Percentiles rank a stretch among this genome's conserved stretches.
phyloP scores from a whole-genome alignment of 2,888 invertebrate species.

The Synergus umbraculus region DNA sequence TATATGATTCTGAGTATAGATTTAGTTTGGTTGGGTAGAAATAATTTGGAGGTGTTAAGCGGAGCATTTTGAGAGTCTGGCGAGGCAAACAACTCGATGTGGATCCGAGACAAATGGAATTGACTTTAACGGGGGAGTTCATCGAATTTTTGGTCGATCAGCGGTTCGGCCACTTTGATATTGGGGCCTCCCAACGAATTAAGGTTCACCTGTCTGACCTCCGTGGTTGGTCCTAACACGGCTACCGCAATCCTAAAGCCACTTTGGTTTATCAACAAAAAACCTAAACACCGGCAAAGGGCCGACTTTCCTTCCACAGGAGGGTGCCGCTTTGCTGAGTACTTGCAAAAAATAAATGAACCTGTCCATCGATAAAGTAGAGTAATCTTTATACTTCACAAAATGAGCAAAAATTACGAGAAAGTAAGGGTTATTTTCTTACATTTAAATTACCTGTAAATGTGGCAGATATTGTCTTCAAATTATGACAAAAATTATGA shows the following conservation, averaged over 20 bases:
- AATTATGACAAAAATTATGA: background rate
- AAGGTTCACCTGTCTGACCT: constrained; percentile 64
- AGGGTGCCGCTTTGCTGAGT: constrained; percentile 49
- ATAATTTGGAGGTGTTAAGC: constrained; percentile 39
- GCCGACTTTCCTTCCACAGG: constrained; percentile 45
- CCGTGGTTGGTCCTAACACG: constrained; percentile 47
- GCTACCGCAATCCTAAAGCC: constrained; percentile 47
- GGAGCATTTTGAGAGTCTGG: constrained; percentile 28
- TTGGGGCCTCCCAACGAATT: constrained; percentile 62
- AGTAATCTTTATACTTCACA: background rate
- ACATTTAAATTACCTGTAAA: background rate
- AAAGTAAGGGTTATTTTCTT: background rate
- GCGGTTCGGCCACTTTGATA: constrained; percentile 63
- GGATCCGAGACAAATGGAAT: constrained; percentile 38
- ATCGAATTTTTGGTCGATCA: constrained; percentile 20
- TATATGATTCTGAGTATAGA: background rate
- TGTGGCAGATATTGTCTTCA: background rate
- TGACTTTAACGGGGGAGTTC: constrained; percentile 37
- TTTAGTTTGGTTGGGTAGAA: constrained; percentile 1
- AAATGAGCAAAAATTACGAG: background rate
- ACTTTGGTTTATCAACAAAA: constrained; percentile 50
- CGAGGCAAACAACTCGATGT: constrained; percentile 24
- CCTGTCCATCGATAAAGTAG: constrained; percentile 40
- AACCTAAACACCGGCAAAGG: constrained; percentile 42
- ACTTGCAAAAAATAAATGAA: constrained; percentile 51